These are phyloP conservation scores for Chrysaora quinquecirrha DNA, from an alignment of 30 jellyfish, hydroid and myxozoan genomes.

Conservation along the genomic window DNA sequence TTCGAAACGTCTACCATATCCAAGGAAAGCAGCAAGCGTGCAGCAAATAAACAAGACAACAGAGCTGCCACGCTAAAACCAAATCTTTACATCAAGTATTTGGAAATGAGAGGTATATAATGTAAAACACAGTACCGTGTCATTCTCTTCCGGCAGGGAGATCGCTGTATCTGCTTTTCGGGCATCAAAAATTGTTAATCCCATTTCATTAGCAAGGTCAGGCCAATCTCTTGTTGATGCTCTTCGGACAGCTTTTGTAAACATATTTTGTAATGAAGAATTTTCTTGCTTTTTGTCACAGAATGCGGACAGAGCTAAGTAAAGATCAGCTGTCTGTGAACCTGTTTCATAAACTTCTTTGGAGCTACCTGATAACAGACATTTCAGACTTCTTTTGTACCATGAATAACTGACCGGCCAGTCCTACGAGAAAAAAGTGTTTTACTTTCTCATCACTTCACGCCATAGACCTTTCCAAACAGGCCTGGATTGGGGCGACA, in stretches of 20 bases:
- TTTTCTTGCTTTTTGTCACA: not conserved
- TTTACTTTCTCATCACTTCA: no score
- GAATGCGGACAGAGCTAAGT: conserved; percentile 41
- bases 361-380: conserved; percentile 85
- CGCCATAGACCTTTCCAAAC: no score
- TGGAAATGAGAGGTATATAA: no score
- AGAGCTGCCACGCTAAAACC: no score
- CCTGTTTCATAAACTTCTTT: conserved; percentile 95
- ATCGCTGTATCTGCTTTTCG: conserved; percentile 49
- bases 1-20: no score
- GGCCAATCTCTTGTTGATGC: conserved; percentile 71
- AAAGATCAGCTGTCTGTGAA: conserved; percentile 90
- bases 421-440: conserved; percentile 55
- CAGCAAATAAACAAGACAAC: no score
- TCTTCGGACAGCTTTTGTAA: conserved; percentile 11
- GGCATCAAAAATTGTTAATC: conserved; percentile 51
- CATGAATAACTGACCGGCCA: conserved; percentile 91
- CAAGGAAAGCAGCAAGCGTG: no score
- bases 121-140: no score
- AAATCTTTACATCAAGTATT: no score
- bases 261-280: conserved; percentile 1
- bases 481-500: no score
- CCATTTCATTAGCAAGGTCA: conserved; percentile 90
- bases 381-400: conserved; percentile 48
- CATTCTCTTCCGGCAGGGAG: conserved; percentile 55